A percentile compares a stretch with the other conserved stretches of the same genome.
phyloP scores from a whole-genome alignment of 2,797 vertebrate species.

The Hydrophis major region DNA sequence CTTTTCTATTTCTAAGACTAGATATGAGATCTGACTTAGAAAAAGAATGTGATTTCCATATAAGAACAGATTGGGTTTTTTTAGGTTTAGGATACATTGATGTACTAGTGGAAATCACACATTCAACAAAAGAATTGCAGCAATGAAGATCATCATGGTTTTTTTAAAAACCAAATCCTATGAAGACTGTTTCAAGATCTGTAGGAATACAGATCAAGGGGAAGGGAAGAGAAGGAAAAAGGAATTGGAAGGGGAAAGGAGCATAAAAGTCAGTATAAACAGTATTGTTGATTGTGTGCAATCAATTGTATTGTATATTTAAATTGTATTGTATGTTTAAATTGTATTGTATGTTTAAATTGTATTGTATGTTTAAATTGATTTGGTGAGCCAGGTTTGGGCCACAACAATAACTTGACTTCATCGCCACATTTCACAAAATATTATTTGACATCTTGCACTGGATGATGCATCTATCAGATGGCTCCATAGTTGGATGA shows the following conservation, averaged over 20 bases:
- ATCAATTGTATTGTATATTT: too few species aligned
- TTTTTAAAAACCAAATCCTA: not conserved
- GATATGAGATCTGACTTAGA: not conserved
- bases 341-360: not conserved
- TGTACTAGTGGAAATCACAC: too few species aligned
- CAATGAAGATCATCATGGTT: not conserved
- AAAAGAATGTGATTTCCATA: not conserved
- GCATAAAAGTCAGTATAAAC: not conserved
- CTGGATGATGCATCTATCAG: not conserved
- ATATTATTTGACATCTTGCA: not conserved
- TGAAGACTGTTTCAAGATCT: not conserved
- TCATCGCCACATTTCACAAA: not conserved
- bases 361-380: not conserved
- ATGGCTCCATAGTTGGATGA: not conserved
- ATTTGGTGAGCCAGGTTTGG: not conserved
- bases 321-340: too few species aligned
- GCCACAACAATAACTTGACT: not conserved
- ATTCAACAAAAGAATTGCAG: not conserved
- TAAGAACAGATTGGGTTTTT: not conserved
- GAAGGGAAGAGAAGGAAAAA: not conserved
- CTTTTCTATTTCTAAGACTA: not conserved
- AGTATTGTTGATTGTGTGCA: not conserved
- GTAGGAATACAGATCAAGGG: not conserved
- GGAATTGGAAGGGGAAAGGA: not conserved
- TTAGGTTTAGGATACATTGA: not conserved